These are phyloP conservation scores for Syndactyla subalaris DNA, from an alignment of 2,797 vertebrate species.

Conservation along the genomic window DNA sequence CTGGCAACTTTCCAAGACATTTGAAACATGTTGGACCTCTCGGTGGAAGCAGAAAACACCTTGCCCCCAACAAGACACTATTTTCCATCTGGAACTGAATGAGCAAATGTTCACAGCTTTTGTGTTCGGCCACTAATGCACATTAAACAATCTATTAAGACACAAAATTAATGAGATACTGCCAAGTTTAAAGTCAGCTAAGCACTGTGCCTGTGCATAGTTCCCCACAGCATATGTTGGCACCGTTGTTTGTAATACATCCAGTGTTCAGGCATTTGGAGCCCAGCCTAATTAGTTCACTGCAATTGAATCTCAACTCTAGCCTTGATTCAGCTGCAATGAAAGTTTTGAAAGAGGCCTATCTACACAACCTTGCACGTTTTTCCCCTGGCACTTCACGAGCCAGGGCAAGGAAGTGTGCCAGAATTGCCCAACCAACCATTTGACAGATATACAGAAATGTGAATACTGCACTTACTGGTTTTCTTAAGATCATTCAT, in stretches of 20 bases:
- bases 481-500: slow-evolving; percentile 18
- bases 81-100: slow-evolving; percentile 24
- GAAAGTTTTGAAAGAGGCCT: slow-evolving; percentile 37
- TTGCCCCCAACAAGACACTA: background rate
- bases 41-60: background rate
- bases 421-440: slow-evolving; percentile 38
- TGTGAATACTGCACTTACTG: background rate
- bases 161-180: slow-evolving; percentile 39
- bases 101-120: background rate
- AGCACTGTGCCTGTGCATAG: background rate
- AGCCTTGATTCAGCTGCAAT: slow-evolving; percentile 30
- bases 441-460: background rate
- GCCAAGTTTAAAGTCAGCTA: slow-evolving; percentile 33
- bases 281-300: slow-evolving; percentile 56
- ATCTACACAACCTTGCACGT: background rate
- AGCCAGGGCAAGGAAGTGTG: background rate
- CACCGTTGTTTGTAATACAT: background rate
- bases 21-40: background rate
- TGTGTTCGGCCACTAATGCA: background rate
- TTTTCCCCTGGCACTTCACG: background rate
- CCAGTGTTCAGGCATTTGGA: slow-evolving; percentile 9
- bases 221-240: background rate
- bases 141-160: slow-evolving; percentile 49
- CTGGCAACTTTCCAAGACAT: background rate
- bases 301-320: slow-evolving; percentile 49